A percentile compares a stretch with the other conserved stretches of the same genome.
phyloP scores from a whole-genome alignment of 2,888 invertebrate species.

The Lycaena phlaeas region DNA sequence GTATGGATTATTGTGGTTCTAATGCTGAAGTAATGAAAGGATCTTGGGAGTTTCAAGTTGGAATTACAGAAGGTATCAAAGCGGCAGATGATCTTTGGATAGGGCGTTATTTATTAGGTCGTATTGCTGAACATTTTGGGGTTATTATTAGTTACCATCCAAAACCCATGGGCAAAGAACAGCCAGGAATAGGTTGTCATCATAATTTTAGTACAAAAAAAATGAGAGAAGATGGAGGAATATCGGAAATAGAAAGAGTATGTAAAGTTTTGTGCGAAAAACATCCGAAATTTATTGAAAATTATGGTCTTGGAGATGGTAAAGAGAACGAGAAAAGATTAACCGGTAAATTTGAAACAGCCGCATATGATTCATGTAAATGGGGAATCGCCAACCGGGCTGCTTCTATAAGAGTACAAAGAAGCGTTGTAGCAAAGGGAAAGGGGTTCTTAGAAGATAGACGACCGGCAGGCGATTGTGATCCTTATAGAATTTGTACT shows the following conservation, averaged over 20 bases:
- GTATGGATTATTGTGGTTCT: conserved; percentile 90
- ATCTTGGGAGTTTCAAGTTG: conserved; percentile 93
- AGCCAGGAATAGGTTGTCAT: conserved; percentile 89
- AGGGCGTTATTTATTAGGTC: conserved; percentile 84
- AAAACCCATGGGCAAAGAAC: conserved; percentile 86
- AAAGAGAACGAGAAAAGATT: conserved; percentile 94
- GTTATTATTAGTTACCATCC: conserved; percentile 79
- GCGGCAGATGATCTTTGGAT: conserved; percentile 92
- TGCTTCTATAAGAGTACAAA: conserved; percentile 93
- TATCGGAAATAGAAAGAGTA: conserved; percentile 85
- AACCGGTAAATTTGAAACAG: conserved; percentile 95
- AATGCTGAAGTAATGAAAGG: conserved; percentile 99
- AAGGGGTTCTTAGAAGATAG: conserved; percentile 96
- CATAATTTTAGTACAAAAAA: conserved; percentile 90
- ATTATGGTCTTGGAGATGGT: conserved; percentile 89
- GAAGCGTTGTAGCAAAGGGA: conserved; percentile 86
- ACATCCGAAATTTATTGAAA: conserved; percentile 83
- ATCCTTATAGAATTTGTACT: conserved; percentile 79
- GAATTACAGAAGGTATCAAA: conserved; percentile 89
- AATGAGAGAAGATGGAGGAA: conserved; percentile 86
- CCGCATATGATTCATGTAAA: conserved; percentile 91
- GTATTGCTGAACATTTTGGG: conserved; percentile 90
- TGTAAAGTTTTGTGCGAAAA: conserved; percentile 78
- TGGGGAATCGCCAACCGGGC: conserved; percentile 92
- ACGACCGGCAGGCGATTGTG: conserved; percentile 92